Evolutionary conservation across 2,888 invertebrate species (phyloP).

Genomic region (Actias luna): DNA sequence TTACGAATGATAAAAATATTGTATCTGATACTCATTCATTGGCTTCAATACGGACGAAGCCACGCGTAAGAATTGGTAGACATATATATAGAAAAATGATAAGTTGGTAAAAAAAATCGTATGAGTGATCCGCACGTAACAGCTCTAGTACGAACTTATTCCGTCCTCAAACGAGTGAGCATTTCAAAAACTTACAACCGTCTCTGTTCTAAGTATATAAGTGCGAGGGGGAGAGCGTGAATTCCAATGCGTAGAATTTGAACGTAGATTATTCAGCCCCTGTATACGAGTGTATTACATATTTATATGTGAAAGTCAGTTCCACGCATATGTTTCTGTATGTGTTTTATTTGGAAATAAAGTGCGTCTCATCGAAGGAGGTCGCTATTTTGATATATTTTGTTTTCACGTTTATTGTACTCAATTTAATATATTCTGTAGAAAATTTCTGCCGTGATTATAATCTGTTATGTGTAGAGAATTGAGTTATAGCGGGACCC

Average conservation of each 20-base stretch:
- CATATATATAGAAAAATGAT: background rate
- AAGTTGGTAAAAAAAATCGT: background rate
- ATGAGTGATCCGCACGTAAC: slow-evolving; percentile 4
- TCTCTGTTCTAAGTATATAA: slow-evolving; percentile 26
- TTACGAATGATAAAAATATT: too few relatives aligned
- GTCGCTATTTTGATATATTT: slow-evolving; percentile 17
- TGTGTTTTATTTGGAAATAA: slow-evolving; percentile 72
- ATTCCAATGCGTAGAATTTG: slow-evolving; percentile 18
- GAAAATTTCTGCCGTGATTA: too few relatives aligned
- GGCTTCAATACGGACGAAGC: too few relatives aligned
- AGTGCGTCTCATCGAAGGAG: slow-evolving; percentile 49
- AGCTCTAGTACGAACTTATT: slow-evolving; percentile 28
- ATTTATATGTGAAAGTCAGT: slow-evolving; percentile 62
- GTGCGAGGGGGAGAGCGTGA: slow-evolving; percentile 26
- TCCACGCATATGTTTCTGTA: slow-evolving; percentile 70
- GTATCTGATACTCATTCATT: too few relatives aligned
- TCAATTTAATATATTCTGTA: slow-evolving; percentile 34
- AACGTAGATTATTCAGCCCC: slow-evolving; percentile 23
- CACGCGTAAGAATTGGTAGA: too few relatives aligned
- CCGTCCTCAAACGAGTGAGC: slow-evolving; percentile 22
- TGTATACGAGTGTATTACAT: slow-evolving; percentile 43
- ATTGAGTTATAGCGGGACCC: too few relatives aligned
- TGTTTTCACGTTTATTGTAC: slow-evolving; percentile 31
- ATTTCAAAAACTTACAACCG: slow-evolving; percentile 25
- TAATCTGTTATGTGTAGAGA: too few relatives aligned